phyloP scores from a whole-genome alignment of 2,888 invertebrate species.

The Caenorhabditis japonica region DNA sequence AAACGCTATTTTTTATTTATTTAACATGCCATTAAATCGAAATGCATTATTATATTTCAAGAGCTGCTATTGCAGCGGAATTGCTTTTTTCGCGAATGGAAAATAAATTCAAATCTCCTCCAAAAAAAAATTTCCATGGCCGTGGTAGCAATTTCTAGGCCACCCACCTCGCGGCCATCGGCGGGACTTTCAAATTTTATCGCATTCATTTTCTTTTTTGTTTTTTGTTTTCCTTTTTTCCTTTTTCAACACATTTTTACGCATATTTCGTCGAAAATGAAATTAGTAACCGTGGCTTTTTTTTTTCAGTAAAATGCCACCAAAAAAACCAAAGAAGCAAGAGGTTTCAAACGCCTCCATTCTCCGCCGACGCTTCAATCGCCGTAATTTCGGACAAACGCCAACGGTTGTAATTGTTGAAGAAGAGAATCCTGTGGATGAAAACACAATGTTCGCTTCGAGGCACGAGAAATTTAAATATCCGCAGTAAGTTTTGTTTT shows the following conservation, averaged over 20 bases:
- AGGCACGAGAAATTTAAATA: neutral
- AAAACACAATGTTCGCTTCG: neutral
- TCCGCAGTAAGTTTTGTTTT: neutral
- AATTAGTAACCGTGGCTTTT: too few species aligned
- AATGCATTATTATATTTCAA: too few species aligned
- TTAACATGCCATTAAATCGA: too few species aligned
- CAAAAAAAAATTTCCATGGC: too few species aligned
- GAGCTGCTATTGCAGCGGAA: too few species aligned
- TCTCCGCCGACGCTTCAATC: neutral
- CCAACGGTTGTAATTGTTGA: neutral
- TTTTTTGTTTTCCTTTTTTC: neutral
- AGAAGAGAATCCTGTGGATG: neutral
- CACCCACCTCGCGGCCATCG: neutral
- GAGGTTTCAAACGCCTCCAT: neutral
- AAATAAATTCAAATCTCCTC: too few species aligned
- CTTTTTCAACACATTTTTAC: neutral
- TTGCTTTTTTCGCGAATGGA: too few species aligned
- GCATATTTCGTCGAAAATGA: too few species aligned
- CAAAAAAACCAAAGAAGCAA: slow-evolving; percentile 15
- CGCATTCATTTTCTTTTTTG: too few species aligned
- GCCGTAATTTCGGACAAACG: too few species aligned
- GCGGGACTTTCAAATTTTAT: neutral
- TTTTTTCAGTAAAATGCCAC: slow-evolving; percentile 29
- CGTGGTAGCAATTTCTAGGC: slow-evolving; percentile 1
- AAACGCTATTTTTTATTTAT: too few species aligned